phyloP scores from a whole-genome alignment of 2,888 invertebrate genomes.

The Eurois occulta region DNA sequence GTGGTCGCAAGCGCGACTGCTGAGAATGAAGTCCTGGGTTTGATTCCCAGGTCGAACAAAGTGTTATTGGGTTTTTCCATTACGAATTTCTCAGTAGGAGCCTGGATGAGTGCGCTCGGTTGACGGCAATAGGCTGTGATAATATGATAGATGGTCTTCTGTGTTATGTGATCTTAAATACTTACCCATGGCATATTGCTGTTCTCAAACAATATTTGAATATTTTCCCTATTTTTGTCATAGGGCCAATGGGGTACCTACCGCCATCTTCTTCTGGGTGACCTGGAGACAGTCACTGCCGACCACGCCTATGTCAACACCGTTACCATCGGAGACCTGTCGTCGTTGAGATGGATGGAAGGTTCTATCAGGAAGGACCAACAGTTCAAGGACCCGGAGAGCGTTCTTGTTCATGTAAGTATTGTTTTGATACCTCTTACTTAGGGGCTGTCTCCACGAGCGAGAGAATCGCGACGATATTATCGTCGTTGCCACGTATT shows the following conservation, averaged over 20 bases:
- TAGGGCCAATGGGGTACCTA: conserved; percentile 94
- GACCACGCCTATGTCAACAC: conserved; percentile 95
- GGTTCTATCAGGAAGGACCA: conserved; percentile 88
- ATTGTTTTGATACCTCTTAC: neutral
- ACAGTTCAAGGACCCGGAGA: conserved; percentile 75
- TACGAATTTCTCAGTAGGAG: too few relatives aligned
- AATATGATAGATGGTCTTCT: neutral
- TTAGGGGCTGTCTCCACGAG: too few relatives aligned
- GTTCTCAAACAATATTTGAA: neutral
- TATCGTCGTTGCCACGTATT: too few relatives aligned
- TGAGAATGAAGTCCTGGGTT: neutral
- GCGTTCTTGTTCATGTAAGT: conserved; percentile 83
- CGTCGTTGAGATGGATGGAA: conserved; percentile 93
- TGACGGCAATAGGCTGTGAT: too few relatives aligned
- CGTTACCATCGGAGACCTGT: conserved; percentile 95
- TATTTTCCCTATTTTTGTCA: neutral
- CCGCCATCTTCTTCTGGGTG: conserved; percentile 93
- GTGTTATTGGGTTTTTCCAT: too few relatives aligned
- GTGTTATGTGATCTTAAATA: neutral
- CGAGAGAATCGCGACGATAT: too few relatives aligned
- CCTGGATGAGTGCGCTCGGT: too few relatives aligned
- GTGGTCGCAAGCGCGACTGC: neutral
- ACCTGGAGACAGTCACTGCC: conserved; percentile 82
- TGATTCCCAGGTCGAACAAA: neutral
- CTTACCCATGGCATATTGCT: neutral